Evolutionary conservation across 1,140 invertebrate species (phyloP), one percentile per base, ranked within the genome.

Genomic region (Cydia strobilella): DNA sequence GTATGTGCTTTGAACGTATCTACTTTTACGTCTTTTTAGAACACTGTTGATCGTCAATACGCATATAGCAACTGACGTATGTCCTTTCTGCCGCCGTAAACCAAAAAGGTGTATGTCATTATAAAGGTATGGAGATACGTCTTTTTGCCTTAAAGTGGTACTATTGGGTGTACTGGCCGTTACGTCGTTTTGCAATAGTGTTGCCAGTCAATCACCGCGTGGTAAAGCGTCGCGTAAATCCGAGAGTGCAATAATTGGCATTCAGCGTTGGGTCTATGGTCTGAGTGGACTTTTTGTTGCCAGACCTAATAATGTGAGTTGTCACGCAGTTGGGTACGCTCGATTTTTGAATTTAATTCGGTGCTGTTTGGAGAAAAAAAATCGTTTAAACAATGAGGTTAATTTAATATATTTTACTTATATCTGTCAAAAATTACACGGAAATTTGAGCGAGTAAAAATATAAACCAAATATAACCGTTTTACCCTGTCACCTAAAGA

Each of bases 171-270:
- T 12, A 23, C 12, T 59, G 54, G 54, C 20, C 7, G 54, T 59
- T 59, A 23, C 54, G 54, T 7, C 54, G 2, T 23, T 59, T 59
- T 59, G 54, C 20, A 59, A 59, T 15, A 42, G 18, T n/a, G 35
- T n/a, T 35, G 31, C 27, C 81, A 80, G 81, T 82, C 81, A 80
- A 82, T 82, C 79, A 80, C 77, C 54, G 76, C 27, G 65, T 69
- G 73, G 80, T 76, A 80, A 80, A 79, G 78, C 77, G 77, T 81
- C 79, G 79, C 79, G 81, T 78, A 82, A 83, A 78, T 79, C 80
- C 77, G 76, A 77, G 74, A 76, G 65, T 35, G 62, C 83, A 80
- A 81, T 84, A 84, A 84, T 84, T 84, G 83, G 83, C 81, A 77
- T 81, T 71, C 65, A 18, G 31, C 65, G 27, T 39, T 69, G 25